These are phyloP conservation scores for Stegostoma tigrinum DNA, from an alignment of 2,113 vertebrate species.

Conservation along the genomic window DNA sequence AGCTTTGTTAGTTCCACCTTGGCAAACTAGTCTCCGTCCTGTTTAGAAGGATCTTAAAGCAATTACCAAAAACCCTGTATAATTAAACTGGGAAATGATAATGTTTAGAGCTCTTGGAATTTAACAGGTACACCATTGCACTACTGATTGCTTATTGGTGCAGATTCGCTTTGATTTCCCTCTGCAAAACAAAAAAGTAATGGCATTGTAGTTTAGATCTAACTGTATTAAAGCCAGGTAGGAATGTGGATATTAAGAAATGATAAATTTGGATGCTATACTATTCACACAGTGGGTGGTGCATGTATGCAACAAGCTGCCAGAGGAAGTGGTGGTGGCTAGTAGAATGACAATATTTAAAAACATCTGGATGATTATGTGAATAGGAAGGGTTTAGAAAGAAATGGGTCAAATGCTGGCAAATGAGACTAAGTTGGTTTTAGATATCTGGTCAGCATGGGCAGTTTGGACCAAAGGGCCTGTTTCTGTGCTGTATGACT, in stretches of 20 bases:
- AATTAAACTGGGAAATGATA: neutral
- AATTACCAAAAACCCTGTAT: neutral
- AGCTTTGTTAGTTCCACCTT: neutral
- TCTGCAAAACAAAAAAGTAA: neutral
- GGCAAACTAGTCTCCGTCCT: neutral
- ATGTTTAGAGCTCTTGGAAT: neutral
- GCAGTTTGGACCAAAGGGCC: no score
- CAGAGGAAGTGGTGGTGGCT: no score
- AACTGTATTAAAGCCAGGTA: neutral
- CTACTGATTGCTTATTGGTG: neutral
- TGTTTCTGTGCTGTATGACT: no score
- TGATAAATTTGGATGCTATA: neutral
- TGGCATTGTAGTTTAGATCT: neutral
- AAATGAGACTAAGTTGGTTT: no score
- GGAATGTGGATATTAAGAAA: neutral
- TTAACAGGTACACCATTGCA: neutral
- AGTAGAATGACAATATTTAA: no score
- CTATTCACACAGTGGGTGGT: neutral
- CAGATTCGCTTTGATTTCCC: neutral
- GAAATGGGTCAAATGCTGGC: no score
- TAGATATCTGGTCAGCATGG: no score
- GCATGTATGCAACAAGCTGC: no score
- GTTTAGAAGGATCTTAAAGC: neutral
- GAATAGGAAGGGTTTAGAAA: no score
- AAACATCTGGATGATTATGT: no score